These are phyloP conservation scores for Bombus affinis DNA, from an alignment of 1,140 invertebrate species.

Conservation along the genomic window DNA sequence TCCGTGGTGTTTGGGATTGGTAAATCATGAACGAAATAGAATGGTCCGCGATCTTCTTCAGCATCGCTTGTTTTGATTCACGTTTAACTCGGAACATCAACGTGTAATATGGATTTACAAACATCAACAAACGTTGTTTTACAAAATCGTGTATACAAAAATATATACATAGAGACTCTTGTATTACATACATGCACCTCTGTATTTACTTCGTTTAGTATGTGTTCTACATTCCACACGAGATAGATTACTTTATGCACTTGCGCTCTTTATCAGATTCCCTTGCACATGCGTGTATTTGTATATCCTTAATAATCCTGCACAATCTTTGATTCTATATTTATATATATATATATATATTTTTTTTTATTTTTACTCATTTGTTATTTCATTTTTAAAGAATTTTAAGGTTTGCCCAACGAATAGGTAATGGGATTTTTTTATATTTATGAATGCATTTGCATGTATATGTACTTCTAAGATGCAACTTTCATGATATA, in stretches of 20 bases:
- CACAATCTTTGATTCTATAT: neutral
- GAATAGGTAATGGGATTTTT: neutral
- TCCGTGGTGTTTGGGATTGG: slow-evolving; percentile 10
- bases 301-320: neutral
- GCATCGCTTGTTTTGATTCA: slow-evolving; percentile 59
- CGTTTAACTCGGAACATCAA: slow-evolving; percentile 34
- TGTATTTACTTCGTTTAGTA: slow-evolving; percentile 7
- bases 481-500: neutral
- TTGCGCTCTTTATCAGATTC: slow-evolving; percentile 32
- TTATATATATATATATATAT: no score
- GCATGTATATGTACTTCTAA: no score
- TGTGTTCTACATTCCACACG: slow-evolving; percentile 11
- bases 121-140: slow-evolving; percentile 27
- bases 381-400: neutral
- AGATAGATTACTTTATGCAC: slow-evolving; percentile 48
- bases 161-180: slow-evolving; percentile 33
- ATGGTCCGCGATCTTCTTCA: slow-evolving; percentile 34
- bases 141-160: slow-evolving; percentile 37
- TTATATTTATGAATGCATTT: neutral
- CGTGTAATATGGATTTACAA: slow-evolving; percentile 22
- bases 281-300: slow-evolving; percentile 48
- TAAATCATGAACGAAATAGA: slow-evolving; percentile 14
- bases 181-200: slow-evolving; percentile 19
- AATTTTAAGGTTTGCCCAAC: neutral
- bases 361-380: neutral